Base-by-base conservation (phyloP, 2,797 vertebrate genomes). In the Myiotriccus ornatus region DNA sequence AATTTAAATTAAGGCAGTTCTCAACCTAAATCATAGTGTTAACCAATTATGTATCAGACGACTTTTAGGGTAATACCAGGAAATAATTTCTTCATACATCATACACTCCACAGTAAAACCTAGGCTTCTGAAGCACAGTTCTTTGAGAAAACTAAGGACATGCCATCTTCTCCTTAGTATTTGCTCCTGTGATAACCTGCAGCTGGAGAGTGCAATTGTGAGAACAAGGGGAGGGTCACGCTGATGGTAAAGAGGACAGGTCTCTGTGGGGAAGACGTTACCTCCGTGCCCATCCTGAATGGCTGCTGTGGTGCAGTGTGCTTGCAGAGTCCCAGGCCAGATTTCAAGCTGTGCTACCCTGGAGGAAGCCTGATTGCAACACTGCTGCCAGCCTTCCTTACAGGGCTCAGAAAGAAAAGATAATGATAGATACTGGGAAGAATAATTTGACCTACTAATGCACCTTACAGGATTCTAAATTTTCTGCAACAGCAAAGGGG, bases 381-480 rank as follows among this genome's bases (percentile, higher is more conserved):
- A 50, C 46, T 2, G 15, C 56, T 75, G 53, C 34, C 67, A 75
- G 56, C 50, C 71, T 84, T 52, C 53, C 68, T 89, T 6, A 0
- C n/a, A 59, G 53, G 15, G 43, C 32, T 89, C 41, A 22, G 59
- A 68, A 80, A 69, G 37, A 78, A 57, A 87, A 95, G n/a, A 12
- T 68, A 75, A 81, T 55, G 64, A 47, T 24, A 71, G 46, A 34
- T 32, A 50, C 3, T 43, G 43, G n/a, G 50, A 85, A 94, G 77
- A 89, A 84, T 87, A 87, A 85, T 78, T 62, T 91, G 69, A 86
- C 55, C 73, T 89, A 59, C n/a, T 91, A 75, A 87, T 68, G 55
- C 9, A 75, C 35, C 28, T 93, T 59, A 75, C 59, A 92, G 39
- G 71, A 67, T 32, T 94, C 76, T 71, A 88, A 96, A 91, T 92